phyloP scores from a whole-genome alignment of 2,113 vertebrate genomes.

The Bettongia penicillata region DNA sequence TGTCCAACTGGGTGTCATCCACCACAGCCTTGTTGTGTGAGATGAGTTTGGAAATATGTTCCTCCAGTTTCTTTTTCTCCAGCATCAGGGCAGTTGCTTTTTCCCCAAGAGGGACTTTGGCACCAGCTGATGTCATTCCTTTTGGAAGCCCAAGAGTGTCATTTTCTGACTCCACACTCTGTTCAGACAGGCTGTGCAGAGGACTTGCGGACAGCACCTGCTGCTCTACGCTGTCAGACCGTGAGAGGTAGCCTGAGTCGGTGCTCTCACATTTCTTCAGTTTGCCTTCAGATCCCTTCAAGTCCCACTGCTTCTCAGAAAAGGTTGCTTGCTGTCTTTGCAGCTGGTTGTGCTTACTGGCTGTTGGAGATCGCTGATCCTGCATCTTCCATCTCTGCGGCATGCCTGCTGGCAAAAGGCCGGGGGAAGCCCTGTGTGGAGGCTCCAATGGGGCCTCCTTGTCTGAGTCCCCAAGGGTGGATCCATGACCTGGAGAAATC shows the following conservation, averaged over 20 bases:
- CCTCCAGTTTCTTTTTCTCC: constrained; percentile 91
- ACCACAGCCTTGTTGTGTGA: constrained; percentile 94
- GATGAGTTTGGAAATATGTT: constrained; percentile 94
- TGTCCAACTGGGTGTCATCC: constrained; percentile 92
- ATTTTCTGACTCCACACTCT: constrained; percentile 84
- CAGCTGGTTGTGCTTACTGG: constrained; percentile 82
- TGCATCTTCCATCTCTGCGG: constrained; percentile 73
- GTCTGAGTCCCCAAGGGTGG: constrained; percentile 12
- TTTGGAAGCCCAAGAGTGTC: constrained; percentile 76
- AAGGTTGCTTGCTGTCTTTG: constrained; percentile 89
- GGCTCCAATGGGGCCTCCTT: constrained; percentile 55
- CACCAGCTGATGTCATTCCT: constrained; percentile 25
- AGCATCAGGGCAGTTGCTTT: constrained; percentile 73
- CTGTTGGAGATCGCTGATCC: constrained; percentile 65
- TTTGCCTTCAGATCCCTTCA: constrained; percentile 83
- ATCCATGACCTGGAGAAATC: not conserved
- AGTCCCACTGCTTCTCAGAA: constrained; percentile 88
- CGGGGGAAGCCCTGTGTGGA: constrained; percentile 4
- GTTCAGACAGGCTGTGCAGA: constrained; percentile 81
- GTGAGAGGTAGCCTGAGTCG: constrained; percentile 93
- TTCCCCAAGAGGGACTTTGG: constrained; percentile 60
- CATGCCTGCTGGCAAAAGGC: constrained; percentile 5
- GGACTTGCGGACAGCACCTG: constrained; percentile 83
- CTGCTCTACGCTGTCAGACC: constrained; percentile 93
- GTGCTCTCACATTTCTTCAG: constrained; percentile 95